phyloP scores from a whole-genome alignment of 2,888 invertebrate species.

The Protodeltote pygarga region DNA sequence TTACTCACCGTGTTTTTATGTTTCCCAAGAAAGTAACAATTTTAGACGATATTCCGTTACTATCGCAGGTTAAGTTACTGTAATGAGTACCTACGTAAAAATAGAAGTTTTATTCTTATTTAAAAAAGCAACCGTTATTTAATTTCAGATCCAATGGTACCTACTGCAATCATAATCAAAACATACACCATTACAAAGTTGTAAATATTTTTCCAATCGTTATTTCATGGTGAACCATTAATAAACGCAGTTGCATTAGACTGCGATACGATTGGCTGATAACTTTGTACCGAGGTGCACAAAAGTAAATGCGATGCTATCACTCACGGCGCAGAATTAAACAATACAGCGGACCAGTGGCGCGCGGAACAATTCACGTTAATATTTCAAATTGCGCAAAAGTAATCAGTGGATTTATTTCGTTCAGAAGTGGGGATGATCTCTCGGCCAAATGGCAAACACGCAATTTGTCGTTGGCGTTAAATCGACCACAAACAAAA shows the following conservation, averaged over 20 bases:
- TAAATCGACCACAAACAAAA: slow-evolving; percentile 87
- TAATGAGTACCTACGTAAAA: too few relatives aligned
- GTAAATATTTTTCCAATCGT: slow-evolving; percentile 17
- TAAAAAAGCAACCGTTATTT: too few relatives aligned
- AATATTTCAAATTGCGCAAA: slow-evolving; percentile 70
- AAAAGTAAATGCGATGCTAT: slow-evolving; percentile 42
- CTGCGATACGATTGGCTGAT: slow-evolving; percentile 43
- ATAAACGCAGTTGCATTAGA: slow-evolving; percentile 42
- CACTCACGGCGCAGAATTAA: slow-evolving; percentile 47
- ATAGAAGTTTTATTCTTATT: too few relatives aligned
- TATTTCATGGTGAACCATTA: slow-evolving; percentile 29
- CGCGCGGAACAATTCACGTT: slow-evolving; percentile 64
- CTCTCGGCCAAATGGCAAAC: slow-evolving; percentile 80
- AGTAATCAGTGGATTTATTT: slow-evolving; percentile 58
- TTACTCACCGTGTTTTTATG: slow-evolving; percentile 12
- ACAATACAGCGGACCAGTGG: slow-evolving; percentile 40
- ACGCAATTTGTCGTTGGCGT: slow-evolving; percentile 84
- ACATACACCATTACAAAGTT: slow-evolving; percentile 16
- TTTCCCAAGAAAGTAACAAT: slow-evolving; percentile 5
- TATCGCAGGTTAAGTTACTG: not conserved
- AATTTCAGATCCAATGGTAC: too few relatives aligned
- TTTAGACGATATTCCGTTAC: not conserved
- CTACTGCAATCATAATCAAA: slow-evolving; percentile 5
- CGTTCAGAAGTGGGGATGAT: slow-evolving; percentile 70
- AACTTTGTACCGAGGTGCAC: slow-evolving; percentile 35